Base-by-base conservation (phyloP, 2,797 vertebrate genomes). In the Sebastes ruberrimus region DNA sequence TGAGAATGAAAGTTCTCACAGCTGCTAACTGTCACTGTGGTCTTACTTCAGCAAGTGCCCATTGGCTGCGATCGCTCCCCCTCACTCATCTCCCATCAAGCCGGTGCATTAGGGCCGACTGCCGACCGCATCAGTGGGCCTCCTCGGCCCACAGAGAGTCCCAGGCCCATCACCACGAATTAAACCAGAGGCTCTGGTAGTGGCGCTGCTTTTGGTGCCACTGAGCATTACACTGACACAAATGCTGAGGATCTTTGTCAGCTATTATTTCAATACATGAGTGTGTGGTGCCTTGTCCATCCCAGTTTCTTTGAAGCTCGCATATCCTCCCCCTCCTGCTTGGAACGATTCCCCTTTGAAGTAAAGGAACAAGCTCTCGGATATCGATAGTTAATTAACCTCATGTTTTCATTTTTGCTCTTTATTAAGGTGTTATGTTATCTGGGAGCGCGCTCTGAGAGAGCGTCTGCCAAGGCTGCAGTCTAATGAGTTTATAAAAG, bases 221-320 rank as follows among this genome's bases (percentile, higher is more conserved):
- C 92, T 90, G 93, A 93, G 92, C 92, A 95, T 95, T 95, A 95
- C 86, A 76, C 90, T 85, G 86, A 93, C 86, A 85, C 86, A 88
- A 93, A 90, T 82, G 92, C 94, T 95, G 93, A 96, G 87, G 91
- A 93, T 91, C 93, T 94, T 94, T 95, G 94, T 95, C 95, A 95
- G 95, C 94, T 94, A 94, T 94, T 95, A 94, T 95, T 95, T 94
- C 92, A 92, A 94, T 94, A 89, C 91, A 92, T 90, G 92, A 87
- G 87, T 91, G 90, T 89, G 91, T 90, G 93, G 87, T 90, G 92
- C 92, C 90, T 91, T 87, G 92, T 89, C 89, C 87, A 86, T 88
- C 81, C 88, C 52, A 60, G 55, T 92, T 89, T 79, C 85, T 88
- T 81, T 93, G 89, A 90, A 85, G 89, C 71, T 78, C 63, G 22